Evolutionary conservation across 2,888 invertebrate species (phyloP), one percentile per base, ranked within the genome.

Genomic region (Phengaris alcon): DNA sequence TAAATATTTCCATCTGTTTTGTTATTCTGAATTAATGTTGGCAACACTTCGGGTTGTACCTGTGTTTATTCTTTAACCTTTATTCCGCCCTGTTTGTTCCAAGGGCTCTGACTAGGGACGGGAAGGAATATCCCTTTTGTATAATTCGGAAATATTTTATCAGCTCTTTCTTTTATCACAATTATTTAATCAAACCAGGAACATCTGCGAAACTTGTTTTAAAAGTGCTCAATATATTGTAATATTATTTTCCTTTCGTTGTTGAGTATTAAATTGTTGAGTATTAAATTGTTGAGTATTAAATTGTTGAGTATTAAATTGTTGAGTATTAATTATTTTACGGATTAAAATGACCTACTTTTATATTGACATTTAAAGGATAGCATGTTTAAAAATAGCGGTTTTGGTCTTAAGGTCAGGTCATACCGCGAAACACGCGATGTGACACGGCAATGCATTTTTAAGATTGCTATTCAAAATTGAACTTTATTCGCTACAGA

Each of bases 21-120:
- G 15, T 52, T 70, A 52, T 52, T 13, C 52, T 54, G 12, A 10
- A 15, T 64, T 64, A 8, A 70, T 48, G 15, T 70, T 51, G 6
- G 15, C 70, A 15, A 54, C 72, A 35, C 72, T 12, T 35, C 1
- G 35, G 35, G 35, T 35, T 6, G 72, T 54, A 70, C 70, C 70
- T 70, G 52, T 72, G 72, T 72, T 72, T 72, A 72, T 54, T 72
- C 52, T 72, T 72, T 72, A 72, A 54, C 72, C 72, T 70, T 70
- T 51, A 70, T 70, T 52, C 70, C 52, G 22, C 52, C 15, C 52
- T 52, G 70, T 70, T 70, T 52, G 54, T 72, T 72, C 35, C 52
- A 13, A 35, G 52, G 44, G 13, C 52, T 68, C 68, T 72, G 72
- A 72, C 72, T 8, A 54, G 72, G 72, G 72, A 54, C 72, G 35